These are phyloP conservation scores for Eudyptes chrysolophus DNA, from an alignment of 2,113 vertebrate species.

Conservation along the genomic window DNA sequence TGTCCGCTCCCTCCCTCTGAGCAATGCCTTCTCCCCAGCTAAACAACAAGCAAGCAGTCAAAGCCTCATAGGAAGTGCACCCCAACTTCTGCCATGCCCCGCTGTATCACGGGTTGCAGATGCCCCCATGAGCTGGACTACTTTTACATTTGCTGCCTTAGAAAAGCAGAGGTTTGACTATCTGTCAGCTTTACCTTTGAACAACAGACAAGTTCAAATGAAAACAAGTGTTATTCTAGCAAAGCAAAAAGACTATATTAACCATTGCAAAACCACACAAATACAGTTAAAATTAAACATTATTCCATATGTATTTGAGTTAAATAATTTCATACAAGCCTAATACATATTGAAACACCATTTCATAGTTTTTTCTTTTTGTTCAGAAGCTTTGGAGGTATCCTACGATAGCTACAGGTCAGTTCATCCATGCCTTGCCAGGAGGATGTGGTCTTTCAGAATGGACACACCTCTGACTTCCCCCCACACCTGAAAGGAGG, in stretches of 20 bases:
- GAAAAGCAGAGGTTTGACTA: not conserved
- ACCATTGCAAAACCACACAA: not conserved
- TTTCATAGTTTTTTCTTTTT: not conserved
- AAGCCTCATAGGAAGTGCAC: not conserved
- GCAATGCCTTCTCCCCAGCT: not conserved
- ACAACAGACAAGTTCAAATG: not conserved
- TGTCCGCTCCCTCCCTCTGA: not conserved
- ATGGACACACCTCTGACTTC: not conserved
- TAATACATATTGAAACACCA: not conserved
- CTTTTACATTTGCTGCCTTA: not conserved
- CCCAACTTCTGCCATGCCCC: not conserved
- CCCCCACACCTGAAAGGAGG: not conserved
- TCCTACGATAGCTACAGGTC: not conserved
- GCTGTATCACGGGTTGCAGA: not conserved
- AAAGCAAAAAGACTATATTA: not conserved
- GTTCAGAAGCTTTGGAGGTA: not conserved
- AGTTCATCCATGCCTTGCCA: not conserved
- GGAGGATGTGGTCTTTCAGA: not conserved
- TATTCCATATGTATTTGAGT: not conserved
- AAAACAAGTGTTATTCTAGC: not conserved
- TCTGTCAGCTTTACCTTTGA: not conserved
- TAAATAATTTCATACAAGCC: not conserved
- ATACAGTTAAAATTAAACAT: not conserved
- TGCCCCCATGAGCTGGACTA: fast-evolving
- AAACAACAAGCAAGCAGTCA: not conserved